Base-by-base conservation (phyloP, 1,140 invertebrate genomes). In the Nebria ingens region DNA sequence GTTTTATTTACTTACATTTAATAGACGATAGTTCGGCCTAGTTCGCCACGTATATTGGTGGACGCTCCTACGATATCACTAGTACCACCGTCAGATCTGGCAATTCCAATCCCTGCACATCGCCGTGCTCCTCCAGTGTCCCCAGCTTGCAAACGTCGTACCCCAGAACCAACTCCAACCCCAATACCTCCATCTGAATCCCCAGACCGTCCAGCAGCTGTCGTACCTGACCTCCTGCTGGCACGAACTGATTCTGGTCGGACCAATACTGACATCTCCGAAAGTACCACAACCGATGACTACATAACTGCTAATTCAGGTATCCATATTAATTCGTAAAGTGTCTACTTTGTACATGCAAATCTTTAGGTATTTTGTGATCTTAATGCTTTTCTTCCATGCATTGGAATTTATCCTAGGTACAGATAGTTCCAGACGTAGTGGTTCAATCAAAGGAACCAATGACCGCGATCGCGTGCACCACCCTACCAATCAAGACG, bases 221-320 rank as follows among this genome's bases (percentile, higher is more conserved):
- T 59, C 52, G 58, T 72, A 49, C 69, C 70, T 3, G 70, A 71
- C 59, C 58, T 73, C 13, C 55, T 69, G 40, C 69, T 81, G 11
- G 76, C 76, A 1, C 65, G 84, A 59, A 84, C 84, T 2, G 85
- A 87, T 72, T 87, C 84, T 13, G 83, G 83, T 51, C 82, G 78
- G 67, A 80, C 82, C 1, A 86, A 85, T 65, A 87, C 81, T 2
- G 87, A 90, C 68, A 76, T 88, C 19, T 90, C 87, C 6, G 87
- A 91, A 72, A 84, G 83, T 58, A 90, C 88, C 54, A 87, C 86
- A 20, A 91, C 89, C 20, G 89, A 92, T 66, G 89, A 92, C 66
- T 93, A 92, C 69, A 83, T 89, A 57, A 92, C 90, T 64, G 89
- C 89, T 67, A 89, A 85, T 69, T 89, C 87, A 22, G 86, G n/a